phyloP scores from a whole-genome alignment of 2,113 vertebrate genomes.

The Ictalurus punctatus region DNA sequence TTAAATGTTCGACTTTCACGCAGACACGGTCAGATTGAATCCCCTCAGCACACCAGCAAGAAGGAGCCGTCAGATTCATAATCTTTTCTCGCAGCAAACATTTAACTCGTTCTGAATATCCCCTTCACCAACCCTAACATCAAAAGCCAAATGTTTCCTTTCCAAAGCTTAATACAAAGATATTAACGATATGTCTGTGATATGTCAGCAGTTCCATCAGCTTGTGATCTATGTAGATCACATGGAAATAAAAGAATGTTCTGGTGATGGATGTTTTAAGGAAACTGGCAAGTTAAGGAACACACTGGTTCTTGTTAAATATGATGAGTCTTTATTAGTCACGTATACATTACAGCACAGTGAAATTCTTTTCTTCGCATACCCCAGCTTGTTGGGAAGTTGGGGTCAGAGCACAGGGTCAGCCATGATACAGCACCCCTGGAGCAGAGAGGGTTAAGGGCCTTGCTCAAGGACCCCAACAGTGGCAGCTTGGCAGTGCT shows the following conservation, averaged over 20 bases:
- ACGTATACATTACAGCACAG: too few relatives aligned
- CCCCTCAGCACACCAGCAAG: neutral
- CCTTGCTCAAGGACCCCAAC: too few relatives aligned
- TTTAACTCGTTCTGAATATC: neutral
- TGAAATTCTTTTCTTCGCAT: too few relatives aligned
- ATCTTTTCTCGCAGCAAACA: conserved; percentile 5
- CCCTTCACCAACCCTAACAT: too few relatives aligned
- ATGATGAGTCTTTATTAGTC: too few relatives aligned
- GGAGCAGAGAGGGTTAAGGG: too few relatives aligned
- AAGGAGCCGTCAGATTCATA: conserved; percentile 1
- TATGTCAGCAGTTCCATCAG: neutral
- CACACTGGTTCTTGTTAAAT: neutral
- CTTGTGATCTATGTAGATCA: neutral
- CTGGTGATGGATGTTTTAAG: neutral
- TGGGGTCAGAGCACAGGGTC: too few relatives aligned
- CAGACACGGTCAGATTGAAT: conserved; percentile 2
- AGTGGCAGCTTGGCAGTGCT: too few relatives aligned
- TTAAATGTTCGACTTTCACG: conserved; percentile 1
- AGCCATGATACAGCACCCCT: too few relatives aligned
- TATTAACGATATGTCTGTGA: neutral
- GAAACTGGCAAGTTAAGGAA: neutral
- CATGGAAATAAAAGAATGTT: neutral
- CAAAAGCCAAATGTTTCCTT: neutral
- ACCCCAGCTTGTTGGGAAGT: too few relatives aligned
- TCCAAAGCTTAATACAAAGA: neutral